A percentile compares a stretch with the other conserved stretches of the same genome.
Conservation (phyloP, 2,888 invertebrate genomes). For the Laothoe populi region DNA sequence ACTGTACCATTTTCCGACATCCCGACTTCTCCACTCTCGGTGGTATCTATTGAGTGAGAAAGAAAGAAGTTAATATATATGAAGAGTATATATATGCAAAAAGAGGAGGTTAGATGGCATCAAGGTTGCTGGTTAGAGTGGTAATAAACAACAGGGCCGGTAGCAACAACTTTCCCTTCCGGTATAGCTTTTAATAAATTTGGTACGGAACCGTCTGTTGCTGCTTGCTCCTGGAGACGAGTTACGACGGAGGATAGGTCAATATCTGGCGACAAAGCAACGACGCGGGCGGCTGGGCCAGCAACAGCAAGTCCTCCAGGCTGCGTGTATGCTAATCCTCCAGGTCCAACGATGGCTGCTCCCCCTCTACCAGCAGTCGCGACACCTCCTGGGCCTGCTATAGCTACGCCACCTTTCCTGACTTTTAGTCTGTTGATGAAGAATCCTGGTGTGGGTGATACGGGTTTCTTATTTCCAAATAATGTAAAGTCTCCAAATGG, state of each 20-base stretch:
- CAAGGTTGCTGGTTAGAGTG: slow-evolving; percentile 70
- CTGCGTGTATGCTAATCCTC: slow-evolving; percentile 90
- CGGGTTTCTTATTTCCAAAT: slow-evolving; percentile 50
- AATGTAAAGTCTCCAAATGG: slow-evolving; percentile 39
- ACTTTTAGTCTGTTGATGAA: slow-evolving; percentile 89
- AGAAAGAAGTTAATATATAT: slow-evolving; percentile 52
- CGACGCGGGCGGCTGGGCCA: slow-evolving; percentile 89
- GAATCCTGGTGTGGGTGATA: slow-evolving; percentile 84
- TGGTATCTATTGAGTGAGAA: slow-evolving; percentile 71
- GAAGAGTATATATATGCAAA: slow-evolving; percentile 35
- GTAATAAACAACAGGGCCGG: slow-evolving; percentile 90
- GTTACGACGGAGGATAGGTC: slow-evolving; percentile 84
- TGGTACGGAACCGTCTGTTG: slow-evolving; percentile 64
- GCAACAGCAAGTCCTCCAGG: slow-evolving; percentile 91
- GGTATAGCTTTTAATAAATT: slow-evolving; percentile 79
- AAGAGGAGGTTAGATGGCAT: slow-evolving; percentile 44
- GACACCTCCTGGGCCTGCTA: slow-evolving; percentile 92
- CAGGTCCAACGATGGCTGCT: slow-evolving; percentile 92
- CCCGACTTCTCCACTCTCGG: slow-evolving; percentile 52
- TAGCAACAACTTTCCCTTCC: slow-evolving; percentile 89
- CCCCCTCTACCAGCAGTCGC: slow-evolving; percentile 92
- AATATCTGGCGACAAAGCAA: slow-evolving; percentile 86
- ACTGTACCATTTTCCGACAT: slow-evolving; percentile 41
- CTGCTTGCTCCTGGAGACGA: slow-evolving; percentile 67
- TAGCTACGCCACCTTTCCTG: slow-evolving; percentile 90